Evolutionary conservation across 2,888 invertebrate species (phyloP).

Genomic region (Neoascia interrupta): DNA sequence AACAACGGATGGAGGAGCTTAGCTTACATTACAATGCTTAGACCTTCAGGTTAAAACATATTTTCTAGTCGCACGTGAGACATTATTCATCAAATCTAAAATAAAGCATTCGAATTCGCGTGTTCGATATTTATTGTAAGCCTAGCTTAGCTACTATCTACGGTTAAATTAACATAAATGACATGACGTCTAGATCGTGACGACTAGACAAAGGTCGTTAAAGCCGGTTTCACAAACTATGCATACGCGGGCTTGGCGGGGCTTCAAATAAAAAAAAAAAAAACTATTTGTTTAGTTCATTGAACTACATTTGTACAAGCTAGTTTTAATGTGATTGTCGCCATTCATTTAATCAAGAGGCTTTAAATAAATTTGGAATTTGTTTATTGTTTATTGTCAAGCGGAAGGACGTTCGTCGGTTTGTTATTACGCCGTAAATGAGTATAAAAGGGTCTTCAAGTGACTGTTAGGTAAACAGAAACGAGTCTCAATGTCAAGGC

Average conservation of each 20-base stretch:
- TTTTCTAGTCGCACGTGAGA: too few relatives aligned
- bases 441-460: conserved; percentile 13
- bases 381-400: conserved; percentile 2
- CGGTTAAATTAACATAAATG: too few relatives aligned
- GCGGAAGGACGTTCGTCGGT: too few relatives aligned
- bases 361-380: neutral
- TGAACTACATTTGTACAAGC: neutral
- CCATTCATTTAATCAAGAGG: neutral
- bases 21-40: too few relatives aligned
- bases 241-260: neutral
- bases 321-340: neutral
- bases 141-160: too few relatives aligned
- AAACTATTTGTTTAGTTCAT: neutral
- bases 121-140: too few relatives aligned
- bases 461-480: neutral
- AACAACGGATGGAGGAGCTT: too few relatives aligned
- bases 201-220: neutral
- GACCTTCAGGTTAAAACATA: too few relatives aligned
- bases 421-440: neutral
- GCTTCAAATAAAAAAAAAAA: neutral
- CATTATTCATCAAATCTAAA: too few relatives aligned
- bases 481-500: conserved; percentile 4
- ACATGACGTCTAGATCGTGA: neutral
- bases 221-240: neutral
- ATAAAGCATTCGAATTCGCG: too few relatives aligned